Evolutionary conservation across 2,888 invertebrate species (phyloP), one percentile per base, ranked within the genome.

Genomic region (Quadroppia sp.): DNA sequence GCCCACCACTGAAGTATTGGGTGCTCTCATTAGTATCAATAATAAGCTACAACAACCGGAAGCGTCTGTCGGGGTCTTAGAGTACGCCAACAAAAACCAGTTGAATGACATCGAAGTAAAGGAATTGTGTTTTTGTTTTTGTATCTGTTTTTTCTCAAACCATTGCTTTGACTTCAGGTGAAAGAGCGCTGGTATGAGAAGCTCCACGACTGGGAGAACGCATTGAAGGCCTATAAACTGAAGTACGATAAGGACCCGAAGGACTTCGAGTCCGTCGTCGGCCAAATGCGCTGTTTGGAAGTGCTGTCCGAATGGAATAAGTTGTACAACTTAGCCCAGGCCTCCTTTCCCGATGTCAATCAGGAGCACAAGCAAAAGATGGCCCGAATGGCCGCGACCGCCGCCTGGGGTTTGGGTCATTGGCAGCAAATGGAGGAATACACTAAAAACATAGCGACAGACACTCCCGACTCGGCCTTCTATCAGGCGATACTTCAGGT

Each of bases 161-260:
- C 4, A 36, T n/a, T n/a, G n/a, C n/a, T n/a, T n/a, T n/a, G 11
- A 36, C 36, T 36, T 36, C 17, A 50, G 50, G 87, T 89, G 0
- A 89, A 92, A 82, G 94, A 97, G 67, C 87, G 94, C 9, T 99
- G 99, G 99, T 97, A 97, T 82, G 99, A 99, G 82, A 98, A 99
- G 83, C 85, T 99, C 1, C 97, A 99, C 83, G 95, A 97, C 81
- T 99, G 98, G 98, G 95, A 97, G 79, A 93, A 93, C 81, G 99
- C 99, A 0, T 84, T 97, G 56, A 87, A 89, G 76, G 87, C 94
- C 0, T 99, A 99, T 80, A 87, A 81, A 64, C 76, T 77, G 36
- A 77, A 79, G 9, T 78, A 79, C 56, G 85, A 86, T 9, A 84
- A 83, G 0, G 78, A 78, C 77, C 84, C 86, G 0, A 84, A 86